A percentile compares a stretch with the other conserved stretches of the same genome.
Evolutionary conservation across 2,888 invertebrate genomes (phyloP).

Genomic region (Nipponacmea schrenckii): DNA sequence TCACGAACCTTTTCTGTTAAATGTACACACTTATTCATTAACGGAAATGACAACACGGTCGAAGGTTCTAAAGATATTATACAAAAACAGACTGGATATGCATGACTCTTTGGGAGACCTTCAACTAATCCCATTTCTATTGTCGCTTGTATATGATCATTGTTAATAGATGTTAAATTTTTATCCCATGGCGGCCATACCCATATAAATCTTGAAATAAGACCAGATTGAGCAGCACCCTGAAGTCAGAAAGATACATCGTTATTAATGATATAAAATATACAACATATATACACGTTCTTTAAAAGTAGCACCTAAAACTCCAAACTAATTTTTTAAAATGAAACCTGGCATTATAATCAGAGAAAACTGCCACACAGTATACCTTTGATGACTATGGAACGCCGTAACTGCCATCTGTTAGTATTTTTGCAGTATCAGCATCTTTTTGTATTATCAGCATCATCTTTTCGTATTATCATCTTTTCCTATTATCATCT

Average conservation of each 20-base stretch:
- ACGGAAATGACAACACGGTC: neutral
- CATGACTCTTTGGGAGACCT: neutral
- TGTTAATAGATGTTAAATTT: neutral
- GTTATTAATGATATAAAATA: neutral
- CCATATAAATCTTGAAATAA: conserved; percentile 49
- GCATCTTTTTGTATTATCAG: too few relatives aligned
- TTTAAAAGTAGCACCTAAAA: too few relatives aligned
- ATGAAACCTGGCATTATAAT: too few relatives aligned
- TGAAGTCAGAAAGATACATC: conserved; percentile 26
- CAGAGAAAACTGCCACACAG: too few relatives aligned
- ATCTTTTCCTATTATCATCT: too few relatives aligned
- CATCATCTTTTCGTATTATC: too few relatives aligned
- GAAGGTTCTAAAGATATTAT: neutral
- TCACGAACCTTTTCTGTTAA: neutral
- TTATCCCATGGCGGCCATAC: conserved; percentile 52
- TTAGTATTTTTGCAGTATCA: too few relatives aligned
- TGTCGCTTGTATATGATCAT: neutral
- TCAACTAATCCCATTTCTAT: neutral
- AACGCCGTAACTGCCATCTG: too few relatives aligned
- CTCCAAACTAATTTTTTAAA: too few relatives aligned
- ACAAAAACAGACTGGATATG: neutral
- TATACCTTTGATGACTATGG: too few relatives aligned
- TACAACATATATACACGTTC: too few relatives aligned
- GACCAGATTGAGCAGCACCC: conserved; percentile 46
- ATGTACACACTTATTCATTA: neutral